Percentiles rank a stretch among this genome's conserved stretches.
Evolutionary conservation across 2,113 vertebrate genomes (phyloP).

Genomic region (Aspiorhynchus laticeps): DNA sequence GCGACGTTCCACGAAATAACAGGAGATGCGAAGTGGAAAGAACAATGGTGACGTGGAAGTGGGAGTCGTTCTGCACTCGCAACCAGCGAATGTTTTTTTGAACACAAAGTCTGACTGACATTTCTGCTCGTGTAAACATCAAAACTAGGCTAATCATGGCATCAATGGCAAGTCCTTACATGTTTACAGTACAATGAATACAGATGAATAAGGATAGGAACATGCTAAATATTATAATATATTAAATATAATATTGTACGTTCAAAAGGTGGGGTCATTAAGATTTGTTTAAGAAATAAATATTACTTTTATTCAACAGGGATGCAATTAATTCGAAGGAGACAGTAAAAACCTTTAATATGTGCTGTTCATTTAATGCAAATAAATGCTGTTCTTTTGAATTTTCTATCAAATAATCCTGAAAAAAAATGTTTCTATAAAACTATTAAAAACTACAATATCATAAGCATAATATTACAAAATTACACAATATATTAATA

Average conservation of each 20-base stretch:
- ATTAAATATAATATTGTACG: neutral
- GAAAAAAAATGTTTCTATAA: too few species aligned
- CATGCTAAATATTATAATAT: neutral
- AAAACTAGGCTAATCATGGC: neutral
- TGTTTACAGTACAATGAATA: neutral
- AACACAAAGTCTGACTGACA: neutral
- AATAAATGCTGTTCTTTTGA: neutral
- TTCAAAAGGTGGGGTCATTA: neutral
- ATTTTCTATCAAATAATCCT: too few species aligned
- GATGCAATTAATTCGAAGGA: neutral
- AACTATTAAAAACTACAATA: neutral
- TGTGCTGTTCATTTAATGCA: neutral
- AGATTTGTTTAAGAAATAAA: neutral
- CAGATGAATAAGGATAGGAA: neutral
- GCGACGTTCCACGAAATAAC: slow-evolving; percentile 68
- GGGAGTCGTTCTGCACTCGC: neutral
- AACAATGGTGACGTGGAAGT: slow-evolving; percentile 54
- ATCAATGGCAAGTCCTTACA: neutral
- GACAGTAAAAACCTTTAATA: neutral
- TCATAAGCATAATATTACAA: neutral
- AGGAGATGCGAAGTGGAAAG: slow-evolving; percentile 44
- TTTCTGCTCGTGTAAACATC: neutral
- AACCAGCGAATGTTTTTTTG: neutral
- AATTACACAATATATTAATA: neutral
- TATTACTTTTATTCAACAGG: neutral